Conservation (phyloP, 2,797 vertebrate genomes). For the Onychomys leucogaster region DNA sequence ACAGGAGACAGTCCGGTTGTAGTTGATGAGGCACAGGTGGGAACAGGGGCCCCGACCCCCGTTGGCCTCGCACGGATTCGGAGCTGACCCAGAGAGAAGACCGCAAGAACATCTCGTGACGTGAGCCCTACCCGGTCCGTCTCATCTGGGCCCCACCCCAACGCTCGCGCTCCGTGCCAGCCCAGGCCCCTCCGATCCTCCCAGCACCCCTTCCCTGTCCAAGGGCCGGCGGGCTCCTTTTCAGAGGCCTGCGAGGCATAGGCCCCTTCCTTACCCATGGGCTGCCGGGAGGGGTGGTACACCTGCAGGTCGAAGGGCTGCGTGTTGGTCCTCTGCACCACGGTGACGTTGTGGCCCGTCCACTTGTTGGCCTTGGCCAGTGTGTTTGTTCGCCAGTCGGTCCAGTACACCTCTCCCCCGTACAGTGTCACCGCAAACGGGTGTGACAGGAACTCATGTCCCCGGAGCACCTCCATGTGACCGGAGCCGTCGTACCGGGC, state of each 20-base stretch:
- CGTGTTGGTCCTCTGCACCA: conserved; percentile 98
- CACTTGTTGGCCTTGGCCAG: conserved; percentile 99
- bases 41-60: conserved; percentile 94
- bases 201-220: neutral
- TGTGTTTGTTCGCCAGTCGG: conserved; percentile 98
- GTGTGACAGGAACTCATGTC: conserved; percentile 98
- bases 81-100: conserved; percentile 87
- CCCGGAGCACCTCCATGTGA: conserved; percentile 97
- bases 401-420: conserved; percentile 98
- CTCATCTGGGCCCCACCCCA: neutral
- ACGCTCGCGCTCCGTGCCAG: neutral
- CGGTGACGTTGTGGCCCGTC: conserved; percentile 97
- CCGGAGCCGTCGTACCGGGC: conserved; percentile 96
- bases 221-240: neutral
- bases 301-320: conserved; percentile 99
- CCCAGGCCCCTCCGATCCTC: neutral
- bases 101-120: rapidly evolving
- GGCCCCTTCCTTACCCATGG: conserved; percentile 92
- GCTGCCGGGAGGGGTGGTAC: conserved; percentile 97
- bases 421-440: conserved; percentile 98
- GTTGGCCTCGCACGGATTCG: conserved; percentile 95
- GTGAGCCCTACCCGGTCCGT: neutral
- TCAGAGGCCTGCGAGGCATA: rapidly evolving
- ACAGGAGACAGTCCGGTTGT: conserved; percentile 96
- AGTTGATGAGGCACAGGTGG: conserved; percentile 98